These are phyloP conservation scores for Lutjanus erythropterus DNA, from an alignment of 2,113 vertebrate species.

Conservation along the genomic window DNA sequence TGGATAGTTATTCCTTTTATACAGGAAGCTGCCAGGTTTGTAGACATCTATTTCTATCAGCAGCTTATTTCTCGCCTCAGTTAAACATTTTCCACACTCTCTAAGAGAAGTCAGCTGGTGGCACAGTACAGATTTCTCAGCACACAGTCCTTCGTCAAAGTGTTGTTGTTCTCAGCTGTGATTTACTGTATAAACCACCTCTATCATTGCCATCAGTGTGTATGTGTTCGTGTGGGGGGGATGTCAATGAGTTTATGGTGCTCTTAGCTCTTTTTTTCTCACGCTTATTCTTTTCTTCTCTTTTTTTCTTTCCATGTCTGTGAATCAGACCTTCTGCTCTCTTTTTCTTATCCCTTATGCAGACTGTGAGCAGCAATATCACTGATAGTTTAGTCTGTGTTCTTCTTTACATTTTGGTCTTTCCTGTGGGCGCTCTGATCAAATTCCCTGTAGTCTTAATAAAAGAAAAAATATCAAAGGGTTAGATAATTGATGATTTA, in stretches of 20 bases:
- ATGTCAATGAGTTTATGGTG: constrained; percentile 23
- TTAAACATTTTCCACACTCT: constrained; percentile 15
- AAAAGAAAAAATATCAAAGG: not conserved
- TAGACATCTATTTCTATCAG: not conserved
- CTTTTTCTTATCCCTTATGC: not conserved
- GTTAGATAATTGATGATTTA: not conserved
- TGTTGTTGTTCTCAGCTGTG: constrained; percentile 44
- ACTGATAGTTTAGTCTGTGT: not conserved
- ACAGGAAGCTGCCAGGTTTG: not conserved
- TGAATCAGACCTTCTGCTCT: constrained; percentile 9
- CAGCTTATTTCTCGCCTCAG: constrained; percentile 31
- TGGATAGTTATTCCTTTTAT: not conserved
- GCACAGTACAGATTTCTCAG: constrained; percentile 35
- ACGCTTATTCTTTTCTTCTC: not conserved
- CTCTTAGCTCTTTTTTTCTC: not conserved
- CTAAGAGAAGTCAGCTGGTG: constrained; percentile 26
- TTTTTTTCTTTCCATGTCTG: constrained; percentile 4
- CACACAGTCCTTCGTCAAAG: constrained; percentile 34
- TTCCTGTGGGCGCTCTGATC: not conserved
- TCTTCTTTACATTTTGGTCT: not conserved
- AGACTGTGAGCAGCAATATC: no score
- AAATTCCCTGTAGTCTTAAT: not conserved
- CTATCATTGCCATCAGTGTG: constrained; percentile 32
- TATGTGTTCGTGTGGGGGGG: constrained; percentile 16
- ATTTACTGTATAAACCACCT: constrained; percentile 30